phyloP scores from a whole-genome alignment of 1,140 invertebrate genomes.

The Danaus plexippus region DNA sequence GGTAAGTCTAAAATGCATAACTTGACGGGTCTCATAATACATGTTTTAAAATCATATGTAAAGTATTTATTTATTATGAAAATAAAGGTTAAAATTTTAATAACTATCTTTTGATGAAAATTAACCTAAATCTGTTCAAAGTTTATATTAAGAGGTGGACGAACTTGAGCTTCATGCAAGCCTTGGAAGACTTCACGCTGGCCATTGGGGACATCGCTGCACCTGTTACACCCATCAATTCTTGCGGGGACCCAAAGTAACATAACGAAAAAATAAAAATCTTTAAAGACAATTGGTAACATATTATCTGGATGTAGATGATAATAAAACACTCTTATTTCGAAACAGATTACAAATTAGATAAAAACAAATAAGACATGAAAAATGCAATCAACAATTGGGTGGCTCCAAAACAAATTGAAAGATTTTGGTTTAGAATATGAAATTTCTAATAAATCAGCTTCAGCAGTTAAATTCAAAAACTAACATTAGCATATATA shows the following conservation, averaged over 20 bases:
- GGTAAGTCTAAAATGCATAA: slow-evolving; percentile 70
- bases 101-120: slow-evolving; percentile 52
- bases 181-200: slow-evolving; percentile 32
- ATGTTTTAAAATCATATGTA: slow-evolving; percentile 34
- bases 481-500: too few species aligned
- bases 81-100: slow-evolving; percentile 61
- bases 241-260: slow-evolving; percentile 10
- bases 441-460: too few species aligned
- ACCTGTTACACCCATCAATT: slow-evolving; percentile 32
- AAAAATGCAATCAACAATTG: too few species aligned
- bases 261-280: slow-evolving; percentile 2
- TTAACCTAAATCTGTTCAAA: slow-evolving; percentile 54
- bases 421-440: not conserved
- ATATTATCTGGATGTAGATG: slow-evolving; percentile 1
- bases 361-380: too few species aligned
- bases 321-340: too few species aligned
- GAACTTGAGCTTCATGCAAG: slow-evolving; percentile 32
- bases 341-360: too few species aligned
- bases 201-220: slow-evolving; percentile 32
- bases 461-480: too few species aligned
- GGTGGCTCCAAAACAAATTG: not conserved
- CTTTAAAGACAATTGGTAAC: slow-evolving; percentile 1
- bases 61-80: slow-evolving; percentile 42
- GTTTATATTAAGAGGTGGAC: slow-evolving; percentile 35
- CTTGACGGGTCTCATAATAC: slow-evolving; percentile 49